phyloP scores from a whole-genome alignment of 2,113 vertebrate species.

The human (Homo sapiens) region GRCh38 chr1:183714001-183714500 shows the following conservation, averaged over 20 bases:
- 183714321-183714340: neutral
- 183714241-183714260: neutral
- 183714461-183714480: neutral
- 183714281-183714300: neutral
- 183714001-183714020: neutral
- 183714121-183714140: constrained; percentile 50
- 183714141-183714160: neutral
- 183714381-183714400: neutral
- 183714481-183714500: neutral
- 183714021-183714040: neutral
- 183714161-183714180: neutral
- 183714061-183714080: neutral
- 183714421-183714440: neutral
- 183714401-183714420: neutral
- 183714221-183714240: neutral
- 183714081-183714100: neutral
- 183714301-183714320: neutral
- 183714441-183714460: neutral
- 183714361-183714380: neutral
- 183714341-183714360: neutral
- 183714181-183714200: constrained; percentile 44
- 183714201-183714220: neutral
- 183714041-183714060: neutral
- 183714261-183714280: neutral
- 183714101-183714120: neutral